Evolutionary conservation across 1,140 invertebrate species (phyloP).

Genomic region (Orussus abietinus): DNA sequence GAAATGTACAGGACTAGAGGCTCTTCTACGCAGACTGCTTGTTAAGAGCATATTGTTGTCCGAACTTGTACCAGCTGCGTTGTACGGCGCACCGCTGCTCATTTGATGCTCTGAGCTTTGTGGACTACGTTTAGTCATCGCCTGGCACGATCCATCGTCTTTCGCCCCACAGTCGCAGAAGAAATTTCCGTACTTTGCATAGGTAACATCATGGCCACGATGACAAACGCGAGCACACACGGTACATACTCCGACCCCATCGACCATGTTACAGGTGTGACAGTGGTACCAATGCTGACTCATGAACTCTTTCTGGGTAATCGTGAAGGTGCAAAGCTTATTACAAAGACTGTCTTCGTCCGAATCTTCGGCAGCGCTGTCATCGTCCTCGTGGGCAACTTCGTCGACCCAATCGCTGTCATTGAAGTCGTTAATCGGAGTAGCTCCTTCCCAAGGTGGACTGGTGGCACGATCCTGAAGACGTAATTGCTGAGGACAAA

Average conservation of each 20-base stretch:
- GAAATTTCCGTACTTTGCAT: slow-evolving; percentile 97
- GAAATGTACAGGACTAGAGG: slow-evolving; percentile 64
- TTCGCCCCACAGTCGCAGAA: slow-evolving; percentile 99
- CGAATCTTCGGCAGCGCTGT: slow-evolving; percentile 88
- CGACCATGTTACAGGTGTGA: slow-evolving; percentile 97
- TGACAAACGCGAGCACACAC: slow-evolving; percentile 97
- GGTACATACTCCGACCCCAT: slow-evolving; percentile 95
- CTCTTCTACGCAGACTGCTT: slow-evolving; percentile 65
- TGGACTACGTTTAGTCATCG: slow-evolving; percentile 69
- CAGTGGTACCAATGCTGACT: slow-evolving; percentile 98
- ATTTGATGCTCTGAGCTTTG: slow-evolving; percentile 52
- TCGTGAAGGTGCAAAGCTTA: slow-evolving; percentile 94
- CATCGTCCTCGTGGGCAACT: slow-evolving; percentile 79
- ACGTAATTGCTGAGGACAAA: slow-evolving; percentile 50
- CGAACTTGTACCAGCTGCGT: slow-evolving; percentile 21
- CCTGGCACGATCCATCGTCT: slow-evolving; percentile 76
- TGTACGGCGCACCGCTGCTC: slow-evolving; percentile 28
- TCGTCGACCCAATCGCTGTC: slow-evolving; percentile 83
- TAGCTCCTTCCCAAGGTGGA: slow-evolving; percentile 76
- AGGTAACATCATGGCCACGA: slow-evolving; percentile 93
- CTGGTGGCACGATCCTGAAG: slow-evolving; percentile 60
- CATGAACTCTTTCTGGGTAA: slow-evolving; percentile 97
- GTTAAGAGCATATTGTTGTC: slow-evolving; percentile 52
- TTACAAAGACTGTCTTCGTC: slow-evolving; percentile 93
- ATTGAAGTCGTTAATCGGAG: slow-evolving; percentile 67